A percentile compares a stretch with the other conserved stretches of the same genome.
These are phyloP conservation scores for Drosophila buzzatii DNA, from an alignment of 2,888 invertebrate genomes.

Conservation along the genomic window DNA sequence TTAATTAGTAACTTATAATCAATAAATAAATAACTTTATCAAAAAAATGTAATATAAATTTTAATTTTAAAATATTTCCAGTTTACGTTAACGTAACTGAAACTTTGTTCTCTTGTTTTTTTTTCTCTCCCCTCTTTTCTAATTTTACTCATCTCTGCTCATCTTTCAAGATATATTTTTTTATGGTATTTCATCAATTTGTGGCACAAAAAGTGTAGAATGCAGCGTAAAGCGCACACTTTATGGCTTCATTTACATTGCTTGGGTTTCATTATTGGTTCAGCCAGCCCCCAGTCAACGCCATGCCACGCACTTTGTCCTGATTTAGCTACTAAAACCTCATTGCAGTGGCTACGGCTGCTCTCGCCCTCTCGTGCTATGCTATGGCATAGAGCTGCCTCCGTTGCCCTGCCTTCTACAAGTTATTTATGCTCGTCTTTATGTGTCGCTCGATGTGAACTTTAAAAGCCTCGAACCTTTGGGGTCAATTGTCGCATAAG, in stretches of 20 bases:
- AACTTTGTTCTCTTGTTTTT: neutral
- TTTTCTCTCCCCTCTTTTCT: neutral
- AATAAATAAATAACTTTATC: too few species aligned
- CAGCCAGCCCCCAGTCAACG: neutral
- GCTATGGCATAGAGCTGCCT: neutral
- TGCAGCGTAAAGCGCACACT: constrained; percentile 56
- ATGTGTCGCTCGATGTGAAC: constrained; percentile 34
- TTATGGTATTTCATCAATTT: constrained; percentile 51
- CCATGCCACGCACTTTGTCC: neutral
- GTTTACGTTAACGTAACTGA: neutral
- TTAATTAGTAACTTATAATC: too few species aligned
- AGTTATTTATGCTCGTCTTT: constrained; percentile 61
- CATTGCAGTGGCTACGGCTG: constrained; percentile 5
- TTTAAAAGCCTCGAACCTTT: constrained; percentile 20
- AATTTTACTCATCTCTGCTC: neutral
- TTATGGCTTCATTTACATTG: constrained; percentile 79
- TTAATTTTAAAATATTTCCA: too few species aligned
- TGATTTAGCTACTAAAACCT: constrained; percentile 38
- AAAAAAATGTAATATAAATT: too few species aligned
- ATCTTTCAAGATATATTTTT: neutral
- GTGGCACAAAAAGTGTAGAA: constrained; percentile 51
- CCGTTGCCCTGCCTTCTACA: neutral
- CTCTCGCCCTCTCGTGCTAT: neutral
- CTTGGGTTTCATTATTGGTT: constrained; percentile 54
- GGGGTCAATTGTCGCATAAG: constrained; percentile 62